Conservation (phyloP, 2,888 invertebrate genomes). For the Helleia helle region DNA sequence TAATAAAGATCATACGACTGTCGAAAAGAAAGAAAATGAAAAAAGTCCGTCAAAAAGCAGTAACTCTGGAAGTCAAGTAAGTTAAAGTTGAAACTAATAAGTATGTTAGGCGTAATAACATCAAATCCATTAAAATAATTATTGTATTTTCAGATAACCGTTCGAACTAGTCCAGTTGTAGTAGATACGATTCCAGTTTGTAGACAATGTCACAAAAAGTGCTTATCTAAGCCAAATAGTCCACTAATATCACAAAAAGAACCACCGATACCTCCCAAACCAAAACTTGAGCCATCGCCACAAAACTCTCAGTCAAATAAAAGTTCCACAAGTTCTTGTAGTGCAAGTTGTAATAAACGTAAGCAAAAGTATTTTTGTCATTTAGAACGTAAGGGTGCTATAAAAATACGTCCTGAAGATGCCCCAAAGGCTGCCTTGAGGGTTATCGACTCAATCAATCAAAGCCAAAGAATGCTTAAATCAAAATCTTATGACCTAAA, state of each 20-base stretch:
- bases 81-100: constrained; percentile 19
- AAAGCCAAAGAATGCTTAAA: constrained; percentile 66
- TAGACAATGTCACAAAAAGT: constrained; percentile 85
- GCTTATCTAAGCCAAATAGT: constrained; percentile 75
- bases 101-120: neutral
- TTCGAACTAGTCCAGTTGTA: constrained; percentile 82
- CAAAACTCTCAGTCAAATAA: constrained; percentile 54
- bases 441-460: constrained; percentile 66
- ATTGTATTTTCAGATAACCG: constrained; percentile 76
- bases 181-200: constrained; percentile 83
- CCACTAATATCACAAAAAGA: constrained; percentile 64
- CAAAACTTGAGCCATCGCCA: constrained; percentile 51
- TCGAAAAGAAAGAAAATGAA: constrained; percentile 73
- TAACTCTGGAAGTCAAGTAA: constrained; percentile 85
- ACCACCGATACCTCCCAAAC: constrained; percentile 42
- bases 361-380: constrained; percentile 51
- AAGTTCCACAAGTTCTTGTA: constrained; percentile 54
- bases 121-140: neutral
- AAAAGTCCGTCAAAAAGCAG: constrained; percentile 83
- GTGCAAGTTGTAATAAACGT: constrained; percentile 53
- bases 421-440: constrained; percentile 58
- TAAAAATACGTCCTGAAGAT: constrained; percentile 63
- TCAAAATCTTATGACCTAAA: constrained; percentile 64
- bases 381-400: constrained; percentile 66
- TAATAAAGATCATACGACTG: constrained; percentile 39